A percentile compares a stretch with the other conserved stretches of the same genome.
Conservation (phyloP, 2,113 vertebrate species). For the human region GRCh38 chr19:28356001-28356500, state of each 20-base stretch:
- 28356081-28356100: not conserved
- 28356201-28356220: not conserved
- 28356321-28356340: not conserved
- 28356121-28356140: not conserved
- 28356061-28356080: not conserved
- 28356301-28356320: not conserved
- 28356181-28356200: not conserved
- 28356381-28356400: no score
- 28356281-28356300: not conserved
- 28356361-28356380: fast-evolving
- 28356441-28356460: no score
- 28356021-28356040: not conserved
- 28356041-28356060: not conserved
- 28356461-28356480: no score
- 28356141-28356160: not conserved
- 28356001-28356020: not conserved
- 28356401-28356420: no score
- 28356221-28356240: not conserved
- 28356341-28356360: not conserved
- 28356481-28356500: no score
- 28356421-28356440: no score
- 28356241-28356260: not conserved
- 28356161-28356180: not conserved
- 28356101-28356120: not conserved
- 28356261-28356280: not conserved